Evolutionary conservation across 2,113 vertebrate species (phyloP).

Genomic region (Apistogramma diplotaenia): DNA sequence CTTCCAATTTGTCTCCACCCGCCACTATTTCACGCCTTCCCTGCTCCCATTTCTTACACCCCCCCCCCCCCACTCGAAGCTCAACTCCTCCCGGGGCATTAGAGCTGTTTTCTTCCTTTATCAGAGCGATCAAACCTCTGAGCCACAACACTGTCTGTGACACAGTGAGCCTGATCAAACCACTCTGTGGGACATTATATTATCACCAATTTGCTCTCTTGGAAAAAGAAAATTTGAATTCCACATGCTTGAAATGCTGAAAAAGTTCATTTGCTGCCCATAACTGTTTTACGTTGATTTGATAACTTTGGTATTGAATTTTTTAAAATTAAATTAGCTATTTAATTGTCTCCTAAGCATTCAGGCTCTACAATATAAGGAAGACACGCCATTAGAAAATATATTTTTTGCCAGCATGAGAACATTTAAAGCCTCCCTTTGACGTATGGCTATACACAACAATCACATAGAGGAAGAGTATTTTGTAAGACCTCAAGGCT

Average conservation of each 20-base stretch:
- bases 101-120: constrained; percentile 22
- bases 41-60: no score
- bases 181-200: constrained; percentile 46
- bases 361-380: rapidly evolving
- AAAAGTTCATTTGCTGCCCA: background rate
- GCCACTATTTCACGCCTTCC: no score
- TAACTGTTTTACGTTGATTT: background rate
- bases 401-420: background rate
- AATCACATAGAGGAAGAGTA: background rate
- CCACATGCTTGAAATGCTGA: background rate
- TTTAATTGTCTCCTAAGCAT: background rate
- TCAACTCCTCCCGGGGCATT: constrained; percentile 7
- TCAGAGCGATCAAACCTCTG: constrained; percentile 40
- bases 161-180: constrained; percentile 20
- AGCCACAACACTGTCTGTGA: constrained; percentile 13
- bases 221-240: constrained; percentile 4
- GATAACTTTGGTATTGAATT: background rate
- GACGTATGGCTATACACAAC: background rate
- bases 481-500: background rate
- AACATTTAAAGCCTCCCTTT: background rate
- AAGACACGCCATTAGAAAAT: background rate
- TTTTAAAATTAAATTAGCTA: background rate
- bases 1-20: no score
- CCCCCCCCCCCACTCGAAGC: background rate
- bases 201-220: constrained; percentile 29